Base-by-base conservation (phyloP, 2,888 invertebrate species). In the Platycnemis pennipes region DNA sequence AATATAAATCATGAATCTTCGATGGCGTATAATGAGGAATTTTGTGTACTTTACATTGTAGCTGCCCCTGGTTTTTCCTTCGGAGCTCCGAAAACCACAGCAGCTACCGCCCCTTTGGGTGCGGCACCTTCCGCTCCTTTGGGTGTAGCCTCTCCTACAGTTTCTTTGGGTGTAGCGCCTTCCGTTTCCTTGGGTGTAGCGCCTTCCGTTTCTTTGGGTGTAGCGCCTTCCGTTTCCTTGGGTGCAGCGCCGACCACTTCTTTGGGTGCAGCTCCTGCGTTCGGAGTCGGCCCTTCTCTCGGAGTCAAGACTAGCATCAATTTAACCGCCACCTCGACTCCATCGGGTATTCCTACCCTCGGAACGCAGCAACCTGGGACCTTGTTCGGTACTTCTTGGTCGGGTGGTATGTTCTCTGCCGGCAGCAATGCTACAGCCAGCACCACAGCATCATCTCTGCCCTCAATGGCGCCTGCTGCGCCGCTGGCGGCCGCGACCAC, bases 351-450 rank as follows among this genome's bases (percentile, higher is more conserved):
- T 7, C 91, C 91, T 8, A 26, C 87, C 46, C 87, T 87, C 11
- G 87, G 87, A 13, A 26, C 11, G 0, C 87, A 44, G 44, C 91
- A 91, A 44, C 44, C 91, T 63, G 91, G 69, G 8, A 69, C 63
- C 26, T 56, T 91, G 13, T 91, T 91, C 26, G 91, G 91, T 7
- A 44, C 91, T 0, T 42, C 63, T 1, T 91, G 87, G 87, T 45
- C 63, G 11, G 91, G 91, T 13, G 91, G 91, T 2, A 42, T 56
- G 42, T 91, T 91, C 63, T 44, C 91, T 13, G 63, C 91, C 37
- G 91, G 91, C 44, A 91, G 91, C 45, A 91, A 91, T 91, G 91
- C 53, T n/a, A 22, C 63, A 63, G 44, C 91, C 7, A 63, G n/a
- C 44, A 37, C 44, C 22, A 16, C 91, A 45, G 63, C 63, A 2